phyloP scores from a whole-genome alignment of 2,113 vertebrate genomes.

The Brachyhypopomus gauderio region DNA sequence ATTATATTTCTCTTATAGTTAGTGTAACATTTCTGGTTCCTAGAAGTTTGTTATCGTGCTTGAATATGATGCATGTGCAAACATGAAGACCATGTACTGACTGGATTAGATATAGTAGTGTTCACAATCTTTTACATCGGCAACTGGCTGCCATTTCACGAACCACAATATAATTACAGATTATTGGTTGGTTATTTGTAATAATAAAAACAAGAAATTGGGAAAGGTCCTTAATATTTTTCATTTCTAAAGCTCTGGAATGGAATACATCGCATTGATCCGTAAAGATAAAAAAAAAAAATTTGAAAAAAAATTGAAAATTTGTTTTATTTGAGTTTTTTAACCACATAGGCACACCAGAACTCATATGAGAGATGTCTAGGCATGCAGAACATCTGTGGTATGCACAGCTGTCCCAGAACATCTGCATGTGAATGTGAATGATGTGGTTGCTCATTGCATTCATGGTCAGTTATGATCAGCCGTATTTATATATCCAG shows the following conservation, averaged over 20 bases:
- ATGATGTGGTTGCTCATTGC: conserved; percentile 59
- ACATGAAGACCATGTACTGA: too few species aligned
- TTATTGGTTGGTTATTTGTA: conserved; percentile 13
- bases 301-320: neutral
- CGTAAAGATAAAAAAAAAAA: neutral
- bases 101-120: neutral
- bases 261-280: neutral
- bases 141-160: neutral
- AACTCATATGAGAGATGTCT: neutral
- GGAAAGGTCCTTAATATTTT: too few species aligned
- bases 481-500: conserved; percentile 50
- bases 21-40: too few species aligned
- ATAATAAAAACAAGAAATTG: neutral
- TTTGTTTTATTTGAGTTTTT: neutral
- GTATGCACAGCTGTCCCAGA: conserved; percentile 62
- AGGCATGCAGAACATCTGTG: conserved; percentile 53
- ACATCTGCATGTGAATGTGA: conserved; percentile 50
- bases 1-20: too few species aligned
- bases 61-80: too few species aligned
- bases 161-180: neutral
- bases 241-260: neutral
- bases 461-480: conserved; percentile 69
- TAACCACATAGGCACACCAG: conserved; percentile 6
- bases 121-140: neutral
- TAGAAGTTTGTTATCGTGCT: too few species aligned